Conservation (phyloP, 1,140 invertebrate species). For the Aphidius gifuensis region DNA sequence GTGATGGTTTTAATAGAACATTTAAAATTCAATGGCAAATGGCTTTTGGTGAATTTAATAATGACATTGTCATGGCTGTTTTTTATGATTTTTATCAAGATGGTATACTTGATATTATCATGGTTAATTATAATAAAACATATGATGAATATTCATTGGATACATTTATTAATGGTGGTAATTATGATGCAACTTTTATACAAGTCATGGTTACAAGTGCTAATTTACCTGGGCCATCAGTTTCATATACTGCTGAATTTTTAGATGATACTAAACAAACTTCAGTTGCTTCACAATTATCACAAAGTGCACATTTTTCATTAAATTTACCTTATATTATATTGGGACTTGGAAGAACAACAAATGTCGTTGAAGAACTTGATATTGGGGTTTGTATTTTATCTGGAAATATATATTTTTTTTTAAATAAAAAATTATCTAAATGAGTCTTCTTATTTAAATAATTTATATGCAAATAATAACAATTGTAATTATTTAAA, state of each 20-base stretch:
- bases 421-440: too few relatives aligned
- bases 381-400: constrained; percentile 70
- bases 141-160: constrained; percentile 60
- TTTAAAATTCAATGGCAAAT: constrained; percentile 72
- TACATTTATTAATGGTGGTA: constrained; percentile 82
- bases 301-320: constrained; percentile 88
- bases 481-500: too few relatives aligned
- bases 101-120: constrained; percentile 77
- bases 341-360: constrained; percentile 93
- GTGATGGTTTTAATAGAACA: constrained; percentile 66
- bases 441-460: too few relatives aligned
- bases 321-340: constrained; percentile 93
- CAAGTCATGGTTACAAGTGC: constrained; percentile 92
- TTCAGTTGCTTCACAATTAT: constrained; percentile 80
- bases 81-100: constrained; percentile 92
- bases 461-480: too few relatives aligned
- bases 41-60: constrained; percentile 64
- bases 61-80: constrained; percentile 74
- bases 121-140: constrained; percentile 63
- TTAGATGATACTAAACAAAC: constrained; percentile 73
- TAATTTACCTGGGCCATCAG: constrained; percentile 83
- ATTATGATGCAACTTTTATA: constrained; percentile 93
- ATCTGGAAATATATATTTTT: too few relatives aligned
- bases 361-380: constrained; percentile 93
- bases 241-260: constrained; percentile 82